phyloP scores from a whole-genome alignment of 2,888 invertebrate species.

The Drosophila paracracens region DNA sequence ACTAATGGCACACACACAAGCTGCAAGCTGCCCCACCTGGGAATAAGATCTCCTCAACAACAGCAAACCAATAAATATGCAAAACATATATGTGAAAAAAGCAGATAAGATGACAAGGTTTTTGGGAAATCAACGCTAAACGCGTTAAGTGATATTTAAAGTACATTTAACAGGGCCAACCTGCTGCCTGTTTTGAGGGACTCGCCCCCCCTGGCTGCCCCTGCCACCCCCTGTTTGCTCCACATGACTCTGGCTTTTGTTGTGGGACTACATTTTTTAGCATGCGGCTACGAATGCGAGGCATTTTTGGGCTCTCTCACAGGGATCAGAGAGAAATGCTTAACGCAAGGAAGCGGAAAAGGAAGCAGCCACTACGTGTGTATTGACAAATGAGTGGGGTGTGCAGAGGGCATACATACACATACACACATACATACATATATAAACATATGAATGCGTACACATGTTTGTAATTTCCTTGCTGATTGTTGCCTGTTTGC shows the following conservation, averaged over 20 bases:
- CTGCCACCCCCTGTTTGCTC: not conserved
- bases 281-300: constrained; percentile 41
- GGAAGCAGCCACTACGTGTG: constrained; percentile 33
- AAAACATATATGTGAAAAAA: constrained; percentile 60
- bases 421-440: not conserved
- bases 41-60: constrained; percentile 6
- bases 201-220: not conserved
- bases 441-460: constrained; percentile 37
- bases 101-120: constrained; percentile 67
- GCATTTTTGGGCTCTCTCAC: constrained; percentile 45
- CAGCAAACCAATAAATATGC: constrained; percentile 65
- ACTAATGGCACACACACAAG: constrained; percentile 57
- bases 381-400: constrained; percentile 67
- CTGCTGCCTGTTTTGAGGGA: constrained; percentile 11
- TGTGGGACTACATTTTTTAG: constrained; percentile 26
- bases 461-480: constrained; percentile 78
- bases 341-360: constrained; percentile 49
- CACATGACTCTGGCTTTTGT: constrained; percentile 21
- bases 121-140: constrained; percentile 72
- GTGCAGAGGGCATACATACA: not conserved
- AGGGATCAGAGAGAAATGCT: constrained; percentile 54
- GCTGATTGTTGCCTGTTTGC: constrained; percentile 65
- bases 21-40: not conserved
- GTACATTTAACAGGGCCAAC: constrained; percentile 69
- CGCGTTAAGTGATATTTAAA: constrained; percentile 79